Evolutionary conservation across 2,888 invertebrate species (phyloP).

Genomic region (Andricus quercusramuli): DNA sequence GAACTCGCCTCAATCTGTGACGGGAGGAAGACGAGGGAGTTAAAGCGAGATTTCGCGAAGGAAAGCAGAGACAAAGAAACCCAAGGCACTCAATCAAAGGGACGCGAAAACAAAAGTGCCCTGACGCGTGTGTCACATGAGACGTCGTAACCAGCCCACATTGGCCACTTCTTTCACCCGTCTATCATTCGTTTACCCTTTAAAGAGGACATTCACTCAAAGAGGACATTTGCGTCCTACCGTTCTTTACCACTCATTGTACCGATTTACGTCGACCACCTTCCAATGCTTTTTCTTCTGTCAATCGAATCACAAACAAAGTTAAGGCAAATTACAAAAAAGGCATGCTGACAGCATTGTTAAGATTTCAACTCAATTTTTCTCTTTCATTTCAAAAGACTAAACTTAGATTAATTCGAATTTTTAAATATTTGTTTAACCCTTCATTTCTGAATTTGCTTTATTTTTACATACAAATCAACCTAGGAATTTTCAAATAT

Average conservation of each 20-base stretch:
- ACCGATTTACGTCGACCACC: constrained; percentile 48
- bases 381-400: constrained; percentile 8
- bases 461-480: too few species aligned
- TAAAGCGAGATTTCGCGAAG: constrained; percentile 46
- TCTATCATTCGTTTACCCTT: constrained; percentile 71
- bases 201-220: constrained; percentile 57
- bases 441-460: neutral
- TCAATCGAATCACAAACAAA: constrained; percentile 30
- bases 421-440: neutral
- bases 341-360: neutral
- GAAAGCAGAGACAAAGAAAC: constrained; percentile 61
- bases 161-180: constrained; percentile 79
- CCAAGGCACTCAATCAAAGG: constrained; percentile 73
- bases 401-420: neutral
- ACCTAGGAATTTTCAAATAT: too few species aligned
- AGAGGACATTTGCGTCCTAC: constrained; percentile 69
- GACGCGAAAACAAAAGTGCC: constrained; percentile 73
- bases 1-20: neutral
- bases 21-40: constrained; percentile 23
- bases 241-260: constrained; percentile 60
- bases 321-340: constrained; percentile 28
- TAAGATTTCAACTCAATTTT: neutral
- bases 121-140: constrained; percentile 76
- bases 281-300: constrained; percentile 18
- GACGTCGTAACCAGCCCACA: constrained; percentile 77